Percentiles rank a stretch among this genome's conserved stretches.
Evolutionary conservation across 1,140 invertebrate species (phyloP).

Genomic region (Drosophila kurseongensis): DNA sequence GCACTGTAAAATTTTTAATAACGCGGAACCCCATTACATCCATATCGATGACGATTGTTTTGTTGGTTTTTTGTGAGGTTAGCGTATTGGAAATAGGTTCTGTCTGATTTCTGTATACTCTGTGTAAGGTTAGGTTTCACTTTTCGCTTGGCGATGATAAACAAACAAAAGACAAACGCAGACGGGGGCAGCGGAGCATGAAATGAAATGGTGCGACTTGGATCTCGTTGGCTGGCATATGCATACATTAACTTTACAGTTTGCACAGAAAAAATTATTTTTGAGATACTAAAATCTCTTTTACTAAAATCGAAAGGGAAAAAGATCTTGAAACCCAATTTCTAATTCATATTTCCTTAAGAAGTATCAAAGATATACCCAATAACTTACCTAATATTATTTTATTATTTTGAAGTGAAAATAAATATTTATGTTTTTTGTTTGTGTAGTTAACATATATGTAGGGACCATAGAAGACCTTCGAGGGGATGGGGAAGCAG

Average conservation of each 20-base stretch:
- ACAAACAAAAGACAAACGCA: constrained; percentile 43
- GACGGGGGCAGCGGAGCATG: constrained; percentile 44
- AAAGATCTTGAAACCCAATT: too few relatives aligned
- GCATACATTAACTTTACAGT: constrained; percentile 16
- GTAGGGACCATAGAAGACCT: constrained; percentile 17
- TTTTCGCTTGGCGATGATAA: constrained; percentile 32
- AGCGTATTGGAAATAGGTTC: constrained; percentile 35
- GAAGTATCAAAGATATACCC: too few relatives aligned
- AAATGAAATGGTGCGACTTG: constrained; percentile 58
- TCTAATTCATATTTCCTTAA: too few relatives aligned
- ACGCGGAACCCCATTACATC: constrained; percentile 67
- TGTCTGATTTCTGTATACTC: constrained; percentile 9
- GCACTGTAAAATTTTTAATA: constrained; percentile 77
- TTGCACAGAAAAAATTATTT: background rate
- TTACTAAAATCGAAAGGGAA: too few relatives aligned
- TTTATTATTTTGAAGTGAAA: background rate
- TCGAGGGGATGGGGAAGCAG: constrained; percentile 10
- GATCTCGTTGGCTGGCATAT: constrained; percentile 25
- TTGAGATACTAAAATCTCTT: too few relatives aligned
- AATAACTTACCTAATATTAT: too few relatives aligned
- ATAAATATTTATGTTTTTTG: constrained; percentile 2
- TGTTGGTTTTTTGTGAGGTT: constrained; percentile 1
- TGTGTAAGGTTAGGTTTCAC: constrained; percentile 64
- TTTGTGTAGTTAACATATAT: constrained; percentile 11
- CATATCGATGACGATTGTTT: constrained; percentile 40